phyloP scores from a whole-genome alignment of 1,140 invertebrate species.

The Ceratosolen solmsi region DNA sequence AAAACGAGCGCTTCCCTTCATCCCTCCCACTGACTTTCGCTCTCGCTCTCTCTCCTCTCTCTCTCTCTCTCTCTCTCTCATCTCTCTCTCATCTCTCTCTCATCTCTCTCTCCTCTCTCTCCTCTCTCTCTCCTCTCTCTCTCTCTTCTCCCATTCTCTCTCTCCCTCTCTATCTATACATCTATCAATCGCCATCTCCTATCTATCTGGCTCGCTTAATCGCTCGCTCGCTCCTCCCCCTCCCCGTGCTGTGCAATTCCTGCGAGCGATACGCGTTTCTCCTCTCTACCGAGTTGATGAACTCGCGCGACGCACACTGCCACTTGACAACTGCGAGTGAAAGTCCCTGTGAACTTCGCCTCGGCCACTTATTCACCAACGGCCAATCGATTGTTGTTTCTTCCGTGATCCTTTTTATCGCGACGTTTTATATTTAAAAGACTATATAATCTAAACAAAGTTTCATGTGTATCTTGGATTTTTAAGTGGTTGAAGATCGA shows the following conservation, averaged over 20 bases:
- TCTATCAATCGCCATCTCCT: not conserved
- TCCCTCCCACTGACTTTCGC: slow-evolving; percentile 42
- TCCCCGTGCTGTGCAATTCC: too few species aligned
- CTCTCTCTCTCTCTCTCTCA: not conserved
- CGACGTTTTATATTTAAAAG: not conserved
- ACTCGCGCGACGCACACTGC: slow-evolving; percentile 10
- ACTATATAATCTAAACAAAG: not conserved
- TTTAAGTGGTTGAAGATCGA: not conserved
- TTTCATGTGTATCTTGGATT: not conserved
- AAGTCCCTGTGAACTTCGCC: slow-evolving; percentile 1
- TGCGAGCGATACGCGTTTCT: not conserved
- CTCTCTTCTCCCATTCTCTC: not conserved
- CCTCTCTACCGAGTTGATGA: slow-evolving; percentile 10
- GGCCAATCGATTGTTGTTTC: not conserved
- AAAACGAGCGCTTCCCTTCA: slow-evolving; percentile 42
- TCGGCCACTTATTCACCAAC: not conserved
- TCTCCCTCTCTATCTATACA: not conserved
- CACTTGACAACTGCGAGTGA: slow-evolving; percentile 23
- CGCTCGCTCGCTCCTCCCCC: not conserved
- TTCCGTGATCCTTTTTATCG: not conserved
- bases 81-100: not conserved
- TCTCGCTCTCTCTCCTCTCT: not conserved
- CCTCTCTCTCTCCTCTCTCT: not conserved
- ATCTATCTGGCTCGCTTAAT: not conserved
- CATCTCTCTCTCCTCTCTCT: not conserved